Conservation (phyloP, 2,113 vertebrate genomes). For the Platanista minor region DNA sequence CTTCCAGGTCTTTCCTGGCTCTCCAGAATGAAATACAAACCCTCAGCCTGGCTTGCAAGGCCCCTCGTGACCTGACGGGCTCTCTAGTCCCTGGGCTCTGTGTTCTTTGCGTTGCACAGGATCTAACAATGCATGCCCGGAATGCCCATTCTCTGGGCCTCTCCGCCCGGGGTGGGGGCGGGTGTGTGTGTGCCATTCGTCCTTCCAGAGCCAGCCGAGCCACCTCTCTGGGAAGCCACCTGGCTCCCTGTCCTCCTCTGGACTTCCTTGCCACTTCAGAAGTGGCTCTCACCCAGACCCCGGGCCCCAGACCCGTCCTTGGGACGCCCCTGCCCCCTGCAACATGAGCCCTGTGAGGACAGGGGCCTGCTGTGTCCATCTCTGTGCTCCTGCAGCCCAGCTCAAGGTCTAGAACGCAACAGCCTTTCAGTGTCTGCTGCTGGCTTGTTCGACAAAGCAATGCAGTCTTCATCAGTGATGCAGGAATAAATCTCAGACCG, state of each 20-base stretch:
- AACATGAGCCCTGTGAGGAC: accelerated
- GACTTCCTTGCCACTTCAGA: not conserved
- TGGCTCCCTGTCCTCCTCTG: not conserved
- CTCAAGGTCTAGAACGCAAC: not conserved
- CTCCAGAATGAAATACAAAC: not conserved
- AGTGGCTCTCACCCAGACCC: too few relatives aligned
- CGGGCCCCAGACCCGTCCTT: not conserved
- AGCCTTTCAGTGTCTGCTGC: not conserved
- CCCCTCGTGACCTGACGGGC: accelerated
- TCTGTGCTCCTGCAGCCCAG: not conserved
- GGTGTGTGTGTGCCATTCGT: not conserved
- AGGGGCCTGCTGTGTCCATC: accelerated
- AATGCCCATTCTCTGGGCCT: accelerated
- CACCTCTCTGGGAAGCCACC: not conserved
- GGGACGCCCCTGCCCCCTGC: accelerated
- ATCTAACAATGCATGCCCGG: accelerated
- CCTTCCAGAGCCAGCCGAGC: not conserved
- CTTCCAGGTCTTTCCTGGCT: not conserved
- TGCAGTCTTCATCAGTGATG: not conserved
- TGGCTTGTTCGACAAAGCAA: not conserved
- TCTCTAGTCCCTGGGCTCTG: accelerated
- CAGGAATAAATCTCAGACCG: not conserved
- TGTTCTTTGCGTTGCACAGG: not conserved
- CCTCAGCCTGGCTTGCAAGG: not conserved
- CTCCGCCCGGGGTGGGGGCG: not conserved